Base-by-base conservation (phyloP, 2,888 invertebrate species). In the Dasypolia templi region DNA sequence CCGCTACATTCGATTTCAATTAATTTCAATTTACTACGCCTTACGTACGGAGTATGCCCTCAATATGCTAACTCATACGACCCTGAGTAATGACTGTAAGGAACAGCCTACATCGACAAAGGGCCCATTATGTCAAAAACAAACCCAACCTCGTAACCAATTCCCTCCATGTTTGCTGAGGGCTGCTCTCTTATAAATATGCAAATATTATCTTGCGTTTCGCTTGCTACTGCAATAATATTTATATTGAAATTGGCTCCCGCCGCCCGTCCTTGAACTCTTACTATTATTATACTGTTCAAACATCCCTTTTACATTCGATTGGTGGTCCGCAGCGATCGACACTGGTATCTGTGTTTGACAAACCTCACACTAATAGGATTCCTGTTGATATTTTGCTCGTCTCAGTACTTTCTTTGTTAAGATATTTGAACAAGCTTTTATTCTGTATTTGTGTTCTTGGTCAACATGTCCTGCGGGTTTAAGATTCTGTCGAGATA, bases 131-230 rank as follows among this genome's bases (percentile, higher is more conserved):
- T 93, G 94, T 94, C 94, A 94, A 93, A 94, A 94, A 94, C 94
- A 94, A 94, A 92, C 93, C 89, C 91, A 87, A 83, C 89, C 89
- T 86, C 88, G 88, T 89, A 92, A 91, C 92, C 93, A 92, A 93
- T 93, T 92, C 93, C 91, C 92, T 92, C 90, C 92, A 92, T 95
- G 93, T 95, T 95, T 94, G 94, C 93, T 87, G 89, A 94, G 95
- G 94, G 94, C 91, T 93, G 91, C 90, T 93, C 91, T 92, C 94
- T 93, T 95, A 95, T 96, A 95, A 95, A 95, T 95, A 96, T 96
- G 95, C 94, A 95, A 95, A 96, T 94, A 91, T 93, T 94, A 94
- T 94, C 93, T 92, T 92, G 92, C 93, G 93, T 95, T 95, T 94
- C 94, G 93, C 93, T 91, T 91, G 90, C 88, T 91, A 90, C 91